Base-by-base conservation (phyloP, 1,140 invertebrate genomes). In the Mycetomoellerius zeteki region DNA sequence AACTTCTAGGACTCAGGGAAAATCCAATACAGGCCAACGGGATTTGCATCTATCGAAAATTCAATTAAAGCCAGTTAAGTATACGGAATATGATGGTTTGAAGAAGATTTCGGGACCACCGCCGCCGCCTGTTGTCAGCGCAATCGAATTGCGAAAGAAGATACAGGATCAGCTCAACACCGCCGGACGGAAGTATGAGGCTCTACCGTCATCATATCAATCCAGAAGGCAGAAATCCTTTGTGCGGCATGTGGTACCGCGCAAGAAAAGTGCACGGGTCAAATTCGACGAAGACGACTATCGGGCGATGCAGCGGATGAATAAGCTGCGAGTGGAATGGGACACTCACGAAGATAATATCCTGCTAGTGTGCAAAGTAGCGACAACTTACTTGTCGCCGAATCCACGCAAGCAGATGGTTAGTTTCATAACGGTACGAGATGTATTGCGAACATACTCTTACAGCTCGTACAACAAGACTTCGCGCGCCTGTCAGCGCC, bases 251-350 rank as follows among this genome's bases (percentile, higher is more conserved):
- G 93, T 95, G 0, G 16, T 94, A 43, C 94, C 95, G 0, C 89
- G 91, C 0, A 95, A 94, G 64, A 78, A 72, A 10, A 93, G 86
- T 30, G 73, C 85, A 1, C 93, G 89, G 24, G 24, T 92, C 0
- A 95, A 96, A 50, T 97, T 97, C 82, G 97, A 98, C 91, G 96
- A 97, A 33, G 94, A 96, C 8, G 98, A 98, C 93, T 95, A 96
- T 43, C 95, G 95, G 82, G 97, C 98, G 0, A 90, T 97, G 43
- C 96, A 96, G 62, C 94, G 95, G 33, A 97, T 97, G 96, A 95
- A 96, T 0, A 97, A 96, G 62, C 80, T 97, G 56, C 95, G 97
- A 52, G 96, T 97, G 0, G 95, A 96, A 21, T 97, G 97, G 97
- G 95, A 96, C 2, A 89, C 95, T 0, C 93, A 95, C 19, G 97